Conservation (phyloP, 2,113 vertebrate species). For the Pelobates fuscus region DNA sequence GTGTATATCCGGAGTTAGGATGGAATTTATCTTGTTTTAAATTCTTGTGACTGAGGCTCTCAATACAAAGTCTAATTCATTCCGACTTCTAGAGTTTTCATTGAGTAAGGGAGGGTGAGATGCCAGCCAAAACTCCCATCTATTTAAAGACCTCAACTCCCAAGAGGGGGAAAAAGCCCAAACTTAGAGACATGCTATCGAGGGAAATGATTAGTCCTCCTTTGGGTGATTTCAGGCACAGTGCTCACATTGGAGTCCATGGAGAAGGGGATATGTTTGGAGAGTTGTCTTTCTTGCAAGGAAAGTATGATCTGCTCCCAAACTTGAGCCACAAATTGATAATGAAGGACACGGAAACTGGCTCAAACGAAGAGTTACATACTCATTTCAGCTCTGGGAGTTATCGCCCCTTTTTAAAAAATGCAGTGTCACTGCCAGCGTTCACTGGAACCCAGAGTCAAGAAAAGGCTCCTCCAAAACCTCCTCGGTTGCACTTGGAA, state of each 20-base stretch:
- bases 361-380: conserved; percentile 58
- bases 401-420: conserved; percentile 65
- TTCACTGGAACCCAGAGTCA: conserved; percentile 58
- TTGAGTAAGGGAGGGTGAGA: conserved; percentile 39
- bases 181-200: conserved; percentile 74
- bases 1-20: no score
- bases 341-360: conserved; percentile 3
- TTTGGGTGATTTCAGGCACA: conserved; percentile 78
- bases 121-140: conserved; percentile 82
- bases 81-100: no score
- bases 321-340: conserved; percentile 40
- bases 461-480: conserved; percentile 77
- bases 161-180: conserved; percentile 72
- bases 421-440: conserved; percentile 72
- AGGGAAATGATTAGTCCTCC: conserved; percentile 83
- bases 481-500: conserved; percentile 75
- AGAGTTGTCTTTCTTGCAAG: conserved; percentile 76
- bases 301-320: conserved; percentile 75
- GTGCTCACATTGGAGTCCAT: conserved; percentile 74
- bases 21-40: no score
- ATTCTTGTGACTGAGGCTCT: no score
- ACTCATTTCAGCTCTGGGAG: conserved; percentile 44
- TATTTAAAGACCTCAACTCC: conserved; percentile 77
- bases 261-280: conserved; percentile 78
- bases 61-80: no score